Base-by-base conservation (phyloP, 2,888 invertebrate genomes). In the Beris chalybata region DNA sequence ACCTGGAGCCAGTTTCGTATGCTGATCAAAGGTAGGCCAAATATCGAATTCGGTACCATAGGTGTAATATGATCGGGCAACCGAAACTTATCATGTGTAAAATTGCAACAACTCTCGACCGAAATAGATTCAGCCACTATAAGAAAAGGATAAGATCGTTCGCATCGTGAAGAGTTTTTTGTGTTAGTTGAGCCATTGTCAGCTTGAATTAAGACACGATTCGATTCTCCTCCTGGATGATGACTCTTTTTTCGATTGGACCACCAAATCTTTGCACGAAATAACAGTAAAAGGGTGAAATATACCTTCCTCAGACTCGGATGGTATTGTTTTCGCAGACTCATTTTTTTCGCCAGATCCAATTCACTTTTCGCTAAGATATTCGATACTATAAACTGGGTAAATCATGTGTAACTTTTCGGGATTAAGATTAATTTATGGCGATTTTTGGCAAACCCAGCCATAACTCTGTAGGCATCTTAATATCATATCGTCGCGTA, bases 31-130 rank as follows among this genome's bases (percentile, higher is more conserved):
- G 55, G 5, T 43, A 43, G 38, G 38, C 38, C 7, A 59, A 52
- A 44, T 67, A 67, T 67, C 67, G 44, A 53, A 53, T 67, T 61
- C 61, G 32, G 61, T 50, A 50, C 59, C 68, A 56, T 44, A 47
- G 29, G 44, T 65, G 69, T 69, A 69, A 69, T n/a, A 65, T 57
- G 69, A 69, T 67, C 65, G 53, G 55, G 66, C 67, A 65, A 64
- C 67, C 65, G 67, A 67, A 69, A 56, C 58, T 65, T 52, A 65
- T 69, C 65, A 67, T 65, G 67, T 69, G 69, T 69, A 69, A 69
- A 69, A 69, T 69, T 69, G 69, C 69, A 69, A 69, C 66, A 69
- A 61, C 50, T 61, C 50, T 15, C 50, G 15, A 15, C 6, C 38
- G 61, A 43, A 47, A 38, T 38, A 38, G 38, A 5, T 38, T 2